Conservation (phyloP, 2,113 vertebrate genomes). For the Ptilonorhynchus violaceus region DNA sequence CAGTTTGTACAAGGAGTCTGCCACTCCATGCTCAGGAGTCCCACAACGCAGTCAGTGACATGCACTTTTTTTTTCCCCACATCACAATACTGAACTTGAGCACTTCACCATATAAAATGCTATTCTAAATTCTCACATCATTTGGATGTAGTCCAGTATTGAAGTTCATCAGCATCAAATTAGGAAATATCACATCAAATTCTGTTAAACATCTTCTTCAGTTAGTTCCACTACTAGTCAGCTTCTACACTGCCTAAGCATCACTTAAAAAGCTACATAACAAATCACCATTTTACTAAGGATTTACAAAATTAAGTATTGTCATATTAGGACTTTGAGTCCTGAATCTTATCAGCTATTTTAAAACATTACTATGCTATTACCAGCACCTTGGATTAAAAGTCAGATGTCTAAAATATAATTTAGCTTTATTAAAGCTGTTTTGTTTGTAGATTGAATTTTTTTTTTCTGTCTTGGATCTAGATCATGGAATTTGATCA, state of each 20-base stretch:
- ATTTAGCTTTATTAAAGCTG: background rate
- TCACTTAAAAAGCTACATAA: background rate
- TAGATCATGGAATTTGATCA: background rate
- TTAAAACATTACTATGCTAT: background rate
- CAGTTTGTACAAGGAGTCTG: background rate
- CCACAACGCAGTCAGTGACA: background rate
- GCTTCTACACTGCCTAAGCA: background rate
- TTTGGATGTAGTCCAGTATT: background rate
- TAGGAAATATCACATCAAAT: background rate
- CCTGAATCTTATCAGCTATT: background rate
- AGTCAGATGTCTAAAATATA: background rate
- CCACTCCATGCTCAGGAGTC: fast-evolving
- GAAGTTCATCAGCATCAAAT: background rate
- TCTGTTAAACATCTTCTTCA: background rate
- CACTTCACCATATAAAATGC: background rate
- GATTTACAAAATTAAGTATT: background rate
- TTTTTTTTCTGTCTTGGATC: background rate
- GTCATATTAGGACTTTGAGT: background rate
- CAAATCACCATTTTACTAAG: background rate
- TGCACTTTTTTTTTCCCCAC: background rate
- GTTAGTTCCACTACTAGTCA: background rate
- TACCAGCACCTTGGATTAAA: background rate
- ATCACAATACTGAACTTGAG: background rate
- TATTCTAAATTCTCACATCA: background rate
- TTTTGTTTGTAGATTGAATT: background rate